These are phyloP conservation scores for Miltochrista miniata DNA, from an alignment of 2,888 invertebrate genomes.

Conservation along the genomic window DNA sequence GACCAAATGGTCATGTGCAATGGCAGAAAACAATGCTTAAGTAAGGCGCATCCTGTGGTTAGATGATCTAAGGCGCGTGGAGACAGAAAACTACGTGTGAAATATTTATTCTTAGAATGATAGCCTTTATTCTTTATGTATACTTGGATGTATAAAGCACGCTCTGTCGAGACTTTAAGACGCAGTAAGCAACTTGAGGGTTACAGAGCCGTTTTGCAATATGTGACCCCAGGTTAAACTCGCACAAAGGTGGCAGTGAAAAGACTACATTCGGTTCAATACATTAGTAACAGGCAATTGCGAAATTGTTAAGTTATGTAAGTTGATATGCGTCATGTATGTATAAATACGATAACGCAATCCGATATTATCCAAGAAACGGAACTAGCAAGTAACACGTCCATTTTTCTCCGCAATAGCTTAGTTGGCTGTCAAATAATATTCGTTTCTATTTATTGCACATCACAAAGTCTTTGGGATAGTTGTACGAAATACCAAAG, in stretches of 20 bases:
- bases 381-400: not conserved
- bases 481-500: too few species aligned
- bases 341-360: not conserved
- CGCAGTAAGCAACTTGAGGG: not conserved
- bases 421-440: too few species aligned
- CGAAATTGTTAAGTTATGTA: not conserved
- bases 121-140: not conserved
- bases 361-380: not conserved
- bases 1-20: too few species aligned
- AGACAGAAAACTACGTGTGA: slow-evolving; percentile 15
- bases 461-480: too few species aligned
- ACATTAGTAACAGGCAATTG: not conserved
- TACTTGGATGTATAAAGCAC: not conserved
- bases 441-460: too few species aligned
- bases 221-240: not conserved
- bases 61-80: too few species aligned
- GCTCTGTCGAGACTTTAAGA: not conserved
- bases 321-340: not conserved
- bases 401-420: not conserved
- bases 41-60: too few species aligned
- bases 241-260: not conserved
- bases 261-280: not conserved
- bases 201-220: not conserved
- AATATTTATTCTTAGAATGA: slow-evolving; percentile 1
- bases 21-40: too few species aligned